Percentiles rank a stretch among this genome's conserved stretches.
phyloP scores from a whole-genome alignment of 1,140 invertebrate species.

The Drosophila teissieri region DNA sequence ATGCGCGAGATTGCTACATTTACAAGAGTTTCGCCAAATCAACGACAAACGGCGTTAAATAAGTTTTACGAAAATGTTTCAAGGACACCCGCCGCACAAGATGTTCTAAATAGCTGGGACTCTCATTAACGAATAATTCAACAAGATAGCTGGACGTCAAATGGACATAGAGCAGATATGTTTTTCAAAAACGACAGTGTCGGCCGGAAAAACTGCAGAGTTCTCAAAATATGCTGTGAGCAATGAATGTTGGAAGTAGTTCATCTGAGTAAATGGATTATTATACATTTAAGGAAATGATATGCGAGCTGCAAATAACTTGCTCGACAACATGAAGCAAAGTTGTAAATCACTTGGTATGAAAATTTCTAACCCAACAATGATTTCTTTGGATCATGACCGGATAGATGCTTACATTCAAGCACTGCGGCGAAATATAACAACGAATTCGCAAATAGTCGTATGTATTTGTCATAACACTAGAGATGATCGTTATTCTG shows the following conservation, averaged over 20 bases:
- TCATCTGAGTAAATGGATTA: conserved; percentile 88
- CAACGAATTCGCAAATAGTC: conserved; percentile 87
- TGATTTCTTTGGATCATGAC: conserved; percentile 86
- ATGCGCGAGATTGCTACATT: conserved; percentile 93
- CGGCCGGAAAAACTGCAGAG: conserved; percentile 86
- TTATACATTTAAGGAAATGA: conserved; percentile 89
- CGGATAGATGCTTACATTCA: conserved; percentile 86
- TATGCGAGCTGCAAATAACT: conserved; percentile 86
- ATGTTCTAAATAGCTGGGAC: conserved; percentile 93
- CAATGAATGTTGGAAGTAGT: conserved; percentile 87
- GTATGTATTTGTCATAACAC: conserved; percentile 92
- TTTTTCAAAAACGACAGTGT: conserved; percentile 87
- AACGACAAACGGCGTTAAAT: conserved; percentile 88
- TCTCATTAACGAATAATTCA: conserved; percentile 87
- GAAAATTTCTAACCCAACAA: conserved; percentile 86
- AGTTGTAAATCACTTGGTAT: conserved; percentile 89
- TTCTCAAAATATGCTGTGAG: conserved; percentile 88
- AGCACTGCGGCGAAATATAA: conserved; percentile 85
- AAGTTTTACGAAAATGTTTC: conserved; percentile 90
- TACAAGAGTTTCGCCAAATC: conserved; percentile 91
- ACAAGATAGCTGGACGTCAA: conserved; percentile 88
- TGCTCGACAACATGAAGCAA: conserved; percentile 87
- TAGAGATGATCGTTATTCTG: conserved; percentile 93
- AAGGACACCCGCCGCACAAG: conserved; percentile 86
- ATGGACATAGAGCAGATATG: conserved; percentile 88